Base-by-base conservation (phyloP, 1,140 invertebrate species). In the Drosophila elegans region DNA sequence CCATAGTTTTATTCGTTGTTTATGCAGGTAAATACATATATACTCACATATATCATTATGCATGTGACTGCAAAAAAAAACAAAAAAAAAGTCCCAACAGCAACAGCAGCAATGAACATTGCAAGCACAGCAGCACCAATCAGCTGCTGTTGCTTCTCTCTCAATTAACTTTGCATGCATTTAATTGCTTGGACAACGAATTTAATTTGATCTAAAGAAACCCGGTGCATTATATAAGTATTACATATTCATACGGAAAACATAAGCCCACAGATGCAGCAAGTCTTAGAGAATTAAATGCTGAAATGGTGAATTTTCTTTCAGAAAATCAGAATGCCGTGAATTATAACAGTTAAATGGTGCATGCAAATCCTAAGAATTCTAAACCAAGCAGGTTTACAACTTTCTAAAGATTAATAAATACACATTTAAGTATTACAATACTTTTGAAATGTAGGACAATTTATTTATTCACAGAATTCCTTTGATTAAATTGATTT, bases 171-270 rank as follows among this genome's bases (percentile, higher is more conserved):
- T 63, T 63, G 61, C 56, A 68, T 66, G 64, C 46, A 64, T 42
- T 64, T 68, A 68, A 68, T 68, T 51, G 61, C 64, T 44, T 25
- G 46, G 38, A 42, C 60, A 67, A 63, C 61, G 57, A 63, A 61
- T 60, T 63, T 34, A 63, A 63, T 63, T 63, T 60, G 61, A 63
- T 63, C 36, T 60, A 63, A 63, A 63, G 61, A 45, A 62, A 51
- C 49, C 51, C 32, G 72, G 51, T 55, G 52, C 51, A 69, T 76
- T 69, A 62, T 55, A 76, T 76, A 76, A 76, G 49, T 21, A 12
- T 45, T 54, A 27, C 11, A 55, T 7, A 13, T 25, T 32, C n/a
- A 36, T n/a, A n/a, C 7, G 1, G 6, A 27, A 1, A 16, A 11
- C 16, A 16, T 12, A 56, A 5, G 10, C n/a, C n/a, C 13, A 34